A percentile compares a stretch with the other conserved stretches of the same genome.
Conservation (phyloP, 2,797 vertebrate genomes). For the Danio aesculapii region DNA sequence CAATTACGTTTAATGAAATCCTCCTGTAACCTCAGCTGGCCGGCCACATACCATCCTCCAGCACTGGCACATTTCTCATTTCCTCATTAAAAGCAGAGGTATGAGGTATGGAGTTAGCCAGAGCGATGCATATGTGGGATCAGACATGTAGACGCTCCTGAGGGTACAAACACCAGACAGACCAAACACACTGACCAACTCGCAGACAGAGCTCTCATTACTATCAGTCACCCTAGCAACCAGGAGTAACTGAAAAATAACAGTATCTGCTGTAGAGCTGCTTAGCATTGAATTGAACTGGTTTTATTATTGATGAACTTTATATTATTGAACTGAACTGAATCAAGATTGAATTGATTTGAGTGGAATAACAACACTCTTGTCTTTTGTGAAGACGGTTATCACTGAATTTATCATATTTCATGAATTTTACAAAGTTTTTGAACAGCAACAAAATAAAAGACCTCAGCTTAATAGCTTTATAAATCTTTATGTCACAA, state of each 20-base stretch:
- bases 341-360: too few relatives aligned
- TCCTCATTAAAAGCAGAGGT: slow-evolving; percentile 54
- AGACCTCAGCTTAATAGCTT: too few relatives aligned
- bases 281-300: too few relatives aligned
- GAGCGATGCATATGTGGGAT: slow-evolving; percentile 37
- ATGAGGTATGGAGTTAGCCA: neutral
- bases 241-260: neutral
- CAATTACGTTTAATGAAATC: slow-evolving; percentile 79
- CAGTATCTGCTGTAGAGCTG: too few relatives aligned
- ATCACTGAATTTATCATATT: too few relatives aligned
- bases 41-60: slow-evolving; percentile 65
- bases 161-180: slow-evolving; percentile 9
- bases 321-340: too few relatives aligned
- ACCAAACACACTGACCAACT: neutral
- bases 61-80: slow-evolving; percentile 61
- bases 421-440: too few relatives aligned
- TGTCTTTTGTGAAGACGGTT: too few relatives aligned
- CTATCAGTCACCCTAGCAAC: neutral
- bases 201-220: neutral
- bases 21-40: slow-evolving; percentile 68
- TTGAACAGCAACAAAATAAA: too few relatives aligned
- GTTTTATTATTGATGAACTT: too few relatives aligned
- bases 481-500: too few relatives aligned
- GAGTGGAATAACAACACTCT: too few relatives aligned
- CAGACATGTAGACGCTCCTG: slow-evolving; percentile 26